Percentiles rank a stretch among this genome's conserved stretches.
Conservation (phyloP, 1,140 invertebrate genomes). For the Penaeus indicus region DNA sequence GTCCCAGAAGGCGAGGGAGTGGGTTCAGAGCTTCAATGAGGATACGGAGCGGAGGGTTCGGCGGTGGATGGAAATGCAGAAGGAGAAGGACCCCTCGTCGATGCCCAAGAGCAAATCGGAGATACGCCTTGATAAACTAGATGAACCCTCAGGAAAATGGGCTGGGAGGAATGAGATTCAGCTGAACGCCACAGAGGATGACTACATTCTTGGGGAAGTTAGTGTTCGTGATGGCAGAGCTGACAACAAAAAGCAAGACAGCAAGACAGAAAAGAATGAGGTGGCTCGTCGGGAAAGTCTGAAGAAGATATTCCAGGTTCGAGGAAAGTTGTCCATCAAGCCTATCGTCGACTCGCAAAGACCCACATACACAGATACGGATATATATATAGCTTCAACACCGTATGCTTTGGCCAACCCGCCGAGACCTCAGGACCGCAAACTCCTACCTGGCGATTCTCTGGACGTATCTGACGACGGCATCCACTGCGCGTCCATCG, state of each 20-base stretch:
- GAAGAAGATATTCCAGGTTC: constrained; percentile 55
- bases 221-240: not conserved
- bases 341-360: constrained; percentile 48
- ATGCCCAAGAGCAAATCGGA: constrained; percentile 55
- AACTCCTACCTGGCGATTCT: constrained; percentile 17
- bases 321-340: constrained; percentile 52
- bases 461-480: constrained; percentile 45
- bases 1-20: constrained; percentile 42
- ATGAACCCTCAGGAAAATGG: constrained; percentile 44
- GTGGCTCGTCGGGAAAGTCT: constrained; percentile 41
- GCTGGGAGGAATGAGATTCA: constrained; percentile 37
- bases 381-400: constrained; percentile 42
- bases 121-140: constrained; percentile 46
- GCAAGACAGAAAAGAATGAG: constrained; percentile 34
- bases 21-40: constrained; percentile 52
- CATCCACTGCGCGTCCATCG: constrained; percentile 31
- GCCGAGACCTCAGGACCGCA: not conserved
- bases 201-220: not conserved
- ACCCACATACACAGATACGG: constrained; percentile 41
- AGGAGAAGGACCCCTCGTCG: constrained; percentile 28
- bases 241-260: not conserved
- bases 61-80: constrained; percentile 28
- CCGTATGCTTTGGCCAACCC: constrained; percentile 47
- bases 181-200: constrained; percentile 29
- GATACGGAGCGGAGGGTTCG: constrained; percentile 24